A percentile compares a stretch with the other conserved stretches of the same genome.
Conservation (phyloP, 2,797 vertebrate species). For the Danio tinwini region DNA sequence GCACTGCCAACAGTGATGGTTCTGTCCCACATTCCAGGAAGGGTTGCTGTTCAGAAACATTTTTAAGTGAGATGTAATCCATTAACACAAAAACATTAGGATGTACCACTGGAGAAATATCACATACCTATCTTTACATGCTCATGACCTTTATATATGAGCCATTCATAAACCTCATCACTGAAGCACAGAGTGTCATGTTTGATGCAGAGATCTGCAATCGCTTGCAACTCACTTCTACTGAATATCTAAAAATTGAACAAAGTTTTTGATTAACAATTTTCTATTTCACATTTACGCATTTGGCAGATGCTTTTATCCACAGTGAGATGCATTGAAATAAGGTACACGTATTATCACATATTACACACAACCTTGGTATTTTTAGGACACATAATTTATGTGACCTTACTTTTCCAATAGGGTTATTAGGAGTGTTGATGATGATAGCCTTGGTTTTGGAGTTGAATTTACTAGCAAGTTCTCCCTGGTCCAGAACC, state of each 20-base stretch:
- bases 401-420: conserved; percentile 84
- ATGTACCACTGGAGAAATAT: neutral
- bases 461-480: conserved; percentile 91
- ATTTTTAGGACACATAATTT: too few relatives aligned
- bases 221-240: conserved; percentile 87
- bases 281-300: neutral
- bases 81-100: conserved; percentile 33
- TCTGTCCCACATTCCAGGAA: conserved; percentile 98
- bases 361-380: too few relatives aligned
- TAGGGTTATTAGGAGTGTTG: conserved; percentile 94
- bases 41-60: conserved; percentile 77
- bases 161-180: conserved; percentile 98
- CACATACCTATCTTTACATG: conserved; percentile 92
- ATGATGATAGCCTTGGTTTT: conserved; percentile 95
- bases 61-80: neutral
- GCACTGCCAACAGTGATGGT: conserved; percentile 93
- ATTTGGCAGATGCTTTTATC: too few relatives aligned
- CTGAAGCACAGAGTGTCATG: conserved; percentile 93
- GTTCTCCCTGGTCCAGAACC: conserved; percentile 87
- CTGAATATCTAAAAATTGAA: conserved; percentile 82
- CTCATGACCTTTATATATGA: conserved; percentile 88
- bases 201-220: conserved; percentile 92
- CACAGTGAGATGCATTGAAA: too few relatives aligned
- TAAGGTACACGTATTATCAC: too few relatives aligned
- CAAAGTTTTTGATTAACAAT: conserved; percentile 8